Evolutionary conservation across 64 coral and sea anemone species (phyloP), one percentile per base, ranked within the genome.

Genomic region (Anthopleura sola): DNA sequence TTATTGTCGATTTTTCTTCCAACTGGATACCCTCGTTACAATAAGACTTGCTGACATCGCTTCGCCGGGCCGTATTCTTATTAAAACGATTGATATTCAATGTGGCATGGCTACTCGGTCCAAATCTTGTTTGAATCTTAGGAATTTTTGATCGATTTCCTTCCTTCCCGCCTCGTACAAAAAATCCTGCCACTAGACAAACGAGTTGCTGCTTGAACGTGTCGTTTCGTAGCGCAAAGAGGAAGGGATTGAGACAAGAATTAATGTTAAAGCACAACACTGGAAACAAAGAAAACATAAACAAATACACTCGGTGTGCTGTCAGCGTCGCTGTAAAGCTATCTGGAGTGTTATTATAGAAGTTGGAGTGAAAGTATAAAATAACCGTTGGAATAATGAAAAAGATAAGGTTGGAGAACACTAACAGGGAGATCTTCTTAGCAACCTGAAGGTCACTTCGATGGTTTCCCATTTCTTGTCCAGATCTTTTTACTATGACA

Each of bases 351-450:
- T 78, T 29, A 0, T 14, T 36, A 37, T 84, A 90, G 12, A 55
- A 78, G 16, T 90, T 84, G 0, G 83, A 81, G 36, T 90, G 83
- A 28, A 90, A 26, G 6, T 84, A 50, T 0, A 90, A 29, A 4
- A 90, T 37, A 34, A 90, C 54, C 36, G 83, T 90, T 34, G 88
- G 88, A 15, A 85, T 37, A 26, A 83, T 75, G 38, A 90, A 90
- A 10, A 90, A 78, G 10, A 90, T 60, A 9, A 90, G 57, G 75
- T 90, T 90, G n/a, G 88, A 62, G 19, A 83, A 90, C 48, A 90
- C 88, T 32, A 90, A 32, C 7, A 48, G 36, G 15, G 88, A 66
- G 51, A 90, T 90, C 49, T 85, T 90, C 56, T 75, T 85, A n/a
- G 88, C 88, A 9, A 90, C 60, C 31, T 66, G 77, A 38, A 80